A percentile compares a stretch with the other conserved stretches of the same genome.
These are phyloP conservation scores for Lanistes nyassanus DNA, from an alignment of 1,140 invertebrate genomes.

Conservation along the genomic window DNA sequence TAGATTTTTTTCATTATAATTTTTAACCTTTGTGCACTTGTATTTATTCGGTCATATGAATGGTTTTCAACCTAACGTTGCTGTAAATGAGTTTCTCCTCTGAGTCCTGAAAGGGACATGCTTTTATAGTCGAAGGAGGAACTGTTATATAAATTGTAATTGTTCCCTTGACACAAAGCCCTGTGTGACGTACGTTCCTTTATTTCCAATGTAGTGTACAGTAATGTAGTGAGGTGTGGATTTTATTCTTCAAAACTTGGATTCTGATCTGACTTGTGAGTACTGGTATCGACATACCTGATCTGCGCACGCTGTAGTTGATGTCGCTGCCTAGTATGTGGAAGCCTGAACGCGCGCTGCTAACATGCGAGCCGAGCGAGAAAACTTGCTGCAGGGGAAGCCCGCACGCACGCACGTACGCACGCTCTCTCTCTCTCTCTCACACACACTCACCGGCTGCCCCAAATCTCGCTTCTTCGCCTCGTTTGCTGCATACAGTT, in stretches of 20 bases:
- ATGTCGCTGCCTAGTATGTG: neutral
- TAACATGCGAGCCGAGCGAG: too few relatives aligned
- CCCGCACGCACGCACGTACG: constrained; percentile 10
- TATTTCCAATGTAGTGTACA: too few relatives aligned
- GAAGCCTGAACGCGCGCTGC: too few relatives aligned
- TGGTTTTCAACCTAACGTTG: neutral
- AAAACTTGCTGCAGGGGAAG: too few relatives aligned
- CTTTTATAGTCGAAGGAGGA: neutral
- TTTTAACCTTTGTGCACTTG: neutral
- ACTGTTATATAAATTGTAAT: neutral
- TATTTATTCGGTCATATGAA: too few relatives aligned
- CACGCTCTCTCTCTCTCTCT: too few relatives aligned
- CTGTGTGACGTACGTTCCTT: too few relatives aligned
- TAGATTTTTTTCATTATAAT: neutral
- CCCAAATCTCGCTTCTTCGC: constrained; percentile 8
- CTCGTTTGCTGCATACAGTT: neutral
- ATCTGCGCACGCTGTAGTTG: neutral
- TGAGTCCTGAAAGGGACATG: neutral
- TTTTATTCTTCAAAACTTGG: neutral
- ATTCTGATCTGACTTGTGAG: neutral
- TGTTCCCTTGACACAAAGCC: neutral
- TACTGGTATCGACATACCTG: neutral
- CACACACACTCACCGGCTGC: constrained; percentile 10
- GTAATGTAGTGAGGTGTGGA: too few relatives aligned
- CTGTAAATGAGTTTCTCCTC: neutral